Percentiles rank a stretch among this genome's conserved stretches.
phyloP scores from a whole-genome alignment of 2,888 invertebrate species.

The Synergus japonicus region DNA sequence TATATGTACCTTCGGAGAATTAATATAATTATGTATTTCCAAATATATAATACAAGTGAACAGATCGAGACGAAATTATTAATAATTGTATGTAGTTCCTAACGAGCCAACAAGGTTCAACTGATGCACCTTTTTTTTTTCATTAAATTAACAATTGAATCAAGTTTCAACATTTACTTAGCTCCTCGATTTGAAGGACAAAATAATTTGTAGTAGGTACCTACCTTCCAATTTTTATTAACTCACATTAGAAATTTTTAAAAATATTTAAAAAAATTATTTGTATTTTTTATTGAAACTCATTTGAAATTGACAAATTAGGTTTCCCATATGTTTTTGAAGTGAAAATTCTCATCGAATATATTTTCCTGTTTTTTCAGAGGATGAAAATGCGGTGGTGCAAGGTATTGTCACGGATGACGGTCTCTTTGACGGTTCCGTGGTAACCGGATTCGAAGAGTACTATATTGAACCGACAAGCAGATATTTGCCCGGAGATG shows the following conservation, averaged over 20 bases:
- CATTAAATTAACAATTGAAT: too few species aligned
- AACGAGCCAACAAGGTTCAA: too few species aligned
- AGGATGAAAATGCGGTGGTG: conserved; percentile 89
- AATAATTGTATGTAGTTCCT: too few species aligned
- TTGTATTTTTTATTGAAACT: not conserved
- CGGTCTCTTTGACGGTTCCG: conserved; percentile 93
- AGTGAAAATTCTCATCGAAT: not conserved
- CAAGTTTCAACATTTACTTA: too few species aligned
- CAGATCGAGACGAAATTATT: too few species aligned
- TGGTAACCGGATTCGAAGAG: conserved; percentile 87
- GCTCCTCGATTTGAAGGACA: too few species aligned
- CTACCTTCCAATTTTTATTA: too few species aligned
- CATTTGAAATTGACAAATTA: not conserved
- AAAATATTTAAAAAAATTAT: not conserved
- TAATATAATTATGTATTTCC: not conserved
- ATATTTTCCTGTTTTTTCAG: conserved; percentile 79
- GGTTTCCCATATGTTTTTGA: not conserved
- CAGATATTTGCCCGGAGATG: conserved; percentile 81
- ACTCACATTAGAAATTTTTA: too few species aligned
- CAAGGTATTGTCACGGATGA: conserved; percentile 92
- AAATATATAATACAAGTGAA: too few species aligned
- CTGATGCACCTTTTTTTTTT: too few species aligned
- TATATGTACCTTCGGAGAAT: not conserved
- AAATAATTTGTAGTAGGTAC: too few species aligned
- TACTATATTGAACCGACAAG: conserved; percentile 91